These are phyloP conservation scores for Thermophis baileyi DNA, from an alignment of 2,113 vertebrate species.

Conservation along the genomic window DNA sequence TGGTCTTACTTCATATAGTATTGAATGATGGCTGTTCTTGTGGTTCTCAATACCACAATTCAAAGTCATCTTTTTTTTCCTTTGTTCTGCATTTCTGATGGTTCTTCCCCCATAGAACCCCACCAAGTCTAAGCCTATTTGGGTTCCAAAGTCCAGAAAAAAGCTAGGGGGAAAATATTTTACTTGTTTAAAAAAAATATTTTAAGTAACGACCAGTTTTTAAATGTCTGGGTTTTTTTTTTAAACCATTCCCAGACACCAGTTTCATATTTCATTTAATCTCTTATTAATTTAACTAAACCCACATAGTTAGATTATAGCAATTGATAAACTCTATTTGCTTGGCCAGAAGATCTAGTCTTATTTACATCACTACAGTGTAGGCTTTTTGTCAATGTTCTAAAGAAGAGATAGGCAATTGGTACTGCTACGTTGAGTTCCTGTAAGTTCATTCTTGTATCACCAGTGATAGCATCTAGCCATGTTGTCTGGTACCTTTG, in stretches of 20 bases:
- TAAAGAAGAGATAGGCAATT: background rate
- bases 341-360: background rate
- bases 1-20: background rate
- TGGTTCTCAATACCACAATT: background rate
- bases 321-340: background rate
- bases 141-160: background rate
- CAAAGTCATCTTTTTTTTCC: background rate
- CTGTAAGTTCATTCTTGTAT: background rate
- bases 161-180: no score
- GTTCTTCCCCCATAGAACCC: background rate
- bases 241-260: no score
- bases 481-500: background rate
- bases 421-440: background rate
- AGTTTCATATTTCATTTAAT: background rate
- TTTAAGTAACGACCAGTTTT: background rate
- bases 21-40: background rate
- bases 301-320: no score
- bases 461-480: background rate
- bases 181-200: no score
- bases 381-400: background rate
- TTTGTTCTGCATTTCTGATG: background rate
- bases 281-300: background rate
- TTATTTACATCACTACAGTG: background rate
- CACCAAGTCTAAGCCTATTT: background rate
- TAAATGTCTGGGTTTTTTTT: background rate